Conservation (phyloP, 2,797 vertebrate genomes). For the Hemibagrus guttatus region DNA sequence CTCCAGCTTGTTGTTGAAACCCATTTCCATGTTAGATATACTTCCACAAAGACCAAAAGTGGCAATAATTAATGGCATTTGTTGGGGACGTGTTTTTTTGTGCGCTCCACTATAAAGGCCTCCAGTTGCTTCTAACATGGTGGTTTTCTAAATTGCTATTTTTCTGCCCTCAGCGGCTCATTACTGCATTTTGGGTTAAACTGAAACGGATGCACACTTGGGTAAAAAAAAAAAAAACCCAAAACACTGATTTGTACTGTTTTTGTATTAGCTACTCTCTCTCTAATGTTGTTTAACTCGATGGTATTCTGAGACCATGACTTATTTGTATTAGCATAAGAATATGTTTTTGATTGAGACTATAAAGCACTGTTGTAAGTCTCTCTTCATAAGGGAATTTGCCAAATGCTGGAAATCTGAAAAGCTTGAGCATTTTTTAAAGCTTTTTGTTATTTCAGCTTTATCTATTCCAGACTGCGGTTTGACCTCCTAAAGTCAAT, state of each 20-base stretch:
- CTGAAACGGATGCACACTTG: constrained; percentile 3
- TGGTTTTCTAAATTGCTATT: neutral
- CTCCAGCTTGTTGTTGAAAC: constrained; percentile 2
- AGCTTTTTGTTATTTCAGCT: neutral
- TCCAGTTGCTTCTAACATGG: neutral
- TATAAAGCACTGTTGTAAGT: neutral
- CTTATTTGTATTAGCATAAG: neutral
- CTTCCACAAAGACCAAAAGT: constrained; percentile 3
- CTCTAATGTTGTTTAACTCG: neutral
- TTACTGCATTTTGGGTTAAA: neutral
- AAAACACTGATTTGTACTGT: neutral
- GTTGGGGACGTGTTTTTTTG: constrained; percentile 1
- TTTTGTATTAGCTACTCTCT: neutral
- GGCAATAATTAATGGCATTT: constrained; percentile 7
- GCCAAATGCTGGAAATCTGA: neutral
- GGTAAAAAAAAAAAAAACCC: neutral
- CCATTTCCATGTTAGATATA: constrained; percentile 6
- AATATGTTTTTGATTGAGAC: neutral
- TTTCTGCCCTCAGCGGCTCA: neutral
- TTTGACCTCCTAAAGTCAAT: neutral
- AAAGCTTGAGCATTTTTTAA: neutral
- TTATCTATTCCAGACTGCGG: neutral
- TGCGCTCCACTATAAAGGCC: neutral
- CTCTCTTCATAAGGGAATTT: neutral
- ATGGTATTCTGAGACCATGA: neutral